Conservation (phyloP, 2,113 vertebrate genomes). For the Dissostichus mawsoni region DNA sequence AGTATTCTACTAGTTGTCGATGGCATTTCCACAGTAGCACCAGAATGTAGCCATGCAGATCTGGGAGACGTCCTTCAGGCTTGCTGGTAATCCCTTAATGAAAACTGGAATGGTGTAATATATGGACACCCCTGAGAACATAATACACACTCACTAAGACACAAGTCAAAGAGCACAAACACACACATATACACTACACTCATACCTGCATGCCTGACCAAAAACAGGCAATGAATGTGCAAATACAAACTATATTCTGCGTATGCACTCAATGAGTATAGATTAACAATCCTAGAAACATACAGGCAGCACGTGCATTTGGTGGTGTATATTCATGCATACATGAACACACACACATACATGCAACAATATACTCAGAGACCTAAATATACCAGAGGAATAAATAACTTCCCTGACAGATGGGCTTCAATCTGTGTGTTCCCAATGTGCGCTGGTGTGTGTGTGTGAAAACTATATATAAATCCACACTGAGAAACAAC, state of each 20-base stretch:
- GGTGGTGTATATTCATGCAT: not conserved
- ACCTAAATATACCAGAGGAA: conserved; percentile 19
- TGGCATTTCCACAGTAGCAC: conserved; percentile 35
- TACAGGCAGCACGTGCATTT: not conserved
- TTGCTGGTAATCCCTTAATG: conserved; percentile 53
- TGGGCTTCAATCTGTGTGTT: conserved; percentile 31
- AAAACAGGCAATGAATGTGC: not conserved
- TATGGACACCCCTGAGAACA: conserved; percentile 66
- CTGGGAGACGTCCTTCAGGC: conserved; percentile 27
- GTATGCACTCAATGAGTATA: not conserved
- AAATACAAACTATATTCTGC: not conserved
- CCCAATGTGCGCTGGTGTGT: not conserved
- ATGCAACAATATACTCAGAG: not conserved
- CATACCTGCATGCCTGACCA: not conserved
- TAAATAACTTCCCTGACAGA: conserved; percentile 29
- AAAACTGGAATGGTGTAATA: conserved; percentile 54
- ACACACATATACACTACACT: not conserved
- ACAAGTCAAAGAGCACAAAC: not conserved
- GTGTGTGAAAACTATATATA: conserved; percentile 29
- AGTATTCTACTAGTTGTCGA: not conserved
- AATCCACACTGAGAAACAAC: conserved; percentile 22
- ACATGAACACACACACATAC: not conserved
- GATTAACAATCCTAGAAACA: not conserved
- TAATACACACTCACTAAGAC: not conserved
- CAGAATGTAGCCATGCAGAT: conserved; percentile 10